A percentile compares a stretch with the other conserved stretches of the same genome.
phyloP scores from a whole-genome alignment of 2,113 vertebrate species.

The Ochotona princeps region DNA sequence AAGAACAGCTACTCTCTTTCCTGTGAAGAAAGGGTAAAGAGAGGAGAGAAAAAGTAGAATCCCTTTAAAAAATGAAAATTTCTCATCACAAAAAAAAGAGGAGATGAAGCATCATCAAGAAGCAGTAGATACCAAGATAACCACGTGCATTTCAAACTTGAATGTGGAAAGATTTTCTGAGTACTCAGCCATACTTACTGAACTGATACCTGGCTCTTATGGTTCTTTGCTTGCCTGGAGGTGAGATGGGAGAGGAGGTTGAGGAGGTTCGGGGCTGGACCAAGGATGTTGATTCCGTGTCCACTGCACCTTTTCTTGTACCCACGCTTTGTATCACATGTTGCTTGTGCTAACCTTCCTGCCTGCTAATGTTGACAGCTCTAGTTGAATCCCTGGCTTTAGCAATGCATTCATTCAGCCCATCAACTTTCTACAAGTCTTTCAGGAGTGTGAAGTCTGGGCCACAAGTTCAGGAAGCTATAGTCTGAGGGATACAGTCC shows the following conservation, averaged over 20 bases:
- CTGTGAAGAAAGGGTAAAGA: not conserved
- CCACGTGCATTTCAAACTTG: not conserved
- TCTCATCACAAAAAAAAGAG: not conserved
- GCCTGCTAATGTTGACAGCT: not conserved
- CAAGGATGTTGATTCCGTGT: not conserved
- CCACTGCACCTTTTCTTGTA: not conserved
- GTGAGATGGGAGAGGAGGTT: not conserved
- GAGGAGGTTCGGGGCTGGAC: not conserved
- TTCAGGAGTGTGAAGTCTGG: not conserved
- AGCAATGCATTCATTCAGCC: not conserved
- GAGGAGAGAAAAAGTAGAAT: not conserved
- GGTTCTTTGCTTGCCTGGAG: not conserved
- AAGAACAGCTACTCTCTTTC: not conserved
- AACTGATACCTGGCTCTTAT: not conserved
- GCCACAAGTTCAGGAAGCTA: not conserved
- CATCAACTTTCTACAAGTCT: not conserved
- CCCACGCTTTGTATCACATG: not conserved
- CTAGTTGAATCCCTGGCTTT: not conserved
- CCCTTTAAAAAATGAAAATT: not conserved
- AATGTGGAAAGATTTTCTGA: not conserved
- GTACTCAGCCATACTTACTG: not conserved
- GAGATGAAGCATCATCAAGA: not conserved
- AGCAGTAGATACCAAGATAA: not conserved
- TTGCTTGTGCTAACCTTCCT: not conserved
- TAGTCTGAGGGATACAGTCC: not conserved